These are phyloP conservation scores for Diplodus sargus DNA, from an alignment of 2,797 vertebrate genomes.

Conservation along the genomic window DNA sequence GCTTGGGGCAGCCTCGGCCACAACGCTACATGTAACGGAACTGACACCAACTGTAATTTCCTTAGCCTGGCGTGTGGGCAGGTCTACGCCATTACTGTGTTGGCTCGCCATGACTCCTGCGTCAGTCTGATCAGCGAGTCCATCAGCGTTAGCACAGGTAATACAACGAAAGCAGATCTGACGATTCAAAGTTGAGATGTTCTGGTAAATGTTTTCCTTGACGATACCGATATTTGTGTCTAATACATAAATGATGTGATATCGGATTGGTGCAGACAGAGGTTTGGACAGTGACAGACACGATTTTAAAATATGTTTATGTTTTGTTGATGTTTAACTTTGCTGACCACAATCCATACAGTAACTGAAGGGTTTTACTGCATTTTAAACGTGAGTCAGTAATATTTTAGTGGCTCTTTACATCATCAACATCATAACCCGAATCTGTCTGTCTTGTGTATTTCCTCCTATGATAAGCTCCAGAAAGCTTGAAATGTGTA, in stretches of 20 bases:
- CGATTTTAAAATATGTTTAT: not conserved
- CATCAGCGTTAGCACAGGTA: conserved; percentile 74
- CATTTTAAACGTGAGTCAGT: not conserved
- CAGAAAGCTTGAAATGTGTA: not conserved
- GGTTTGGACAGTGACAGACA: not conserved
- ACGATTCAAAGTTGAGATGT: not conserved
- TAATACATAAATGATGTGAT: too few relatives aligned
- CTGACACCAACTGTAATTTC: conserved; percentile 75
- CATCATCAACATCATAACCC: not conserved
- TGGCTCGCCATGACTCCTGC: conserved; percentile 72
- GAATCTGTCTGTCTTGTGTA: not conserved
- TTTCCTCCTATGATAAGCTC: not conserved
- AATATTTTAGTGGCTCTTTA: not conserved
- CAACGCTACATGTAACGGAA: conserved; percentile 50
- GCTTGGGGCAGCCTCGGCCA: conserved; percentile 68
- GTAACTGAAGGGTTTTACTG: not conserved
- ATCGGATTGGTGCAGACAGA: too few relatives aligned
- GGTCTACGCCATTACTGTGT: conserved; percentile 80
- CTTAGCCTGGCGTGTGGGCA: conserved; percentile 80
- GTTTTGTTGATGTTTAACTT: too few relatives aligned
- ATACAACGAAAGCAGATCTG: not conserved
- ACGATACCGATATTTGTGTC: too few relatives aligned
- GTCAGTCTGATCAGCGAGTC: conserved; percentile 68
- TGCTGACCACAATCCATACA: not conserved
- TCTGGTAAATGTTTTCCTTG: too few relatives aligned